Evolutionary conservation across 2,113 vertebrate genomes (phyloP), one percentile per base, ranked within the genome.

Genomic region (Excalfactoria chinensis): DNA sequence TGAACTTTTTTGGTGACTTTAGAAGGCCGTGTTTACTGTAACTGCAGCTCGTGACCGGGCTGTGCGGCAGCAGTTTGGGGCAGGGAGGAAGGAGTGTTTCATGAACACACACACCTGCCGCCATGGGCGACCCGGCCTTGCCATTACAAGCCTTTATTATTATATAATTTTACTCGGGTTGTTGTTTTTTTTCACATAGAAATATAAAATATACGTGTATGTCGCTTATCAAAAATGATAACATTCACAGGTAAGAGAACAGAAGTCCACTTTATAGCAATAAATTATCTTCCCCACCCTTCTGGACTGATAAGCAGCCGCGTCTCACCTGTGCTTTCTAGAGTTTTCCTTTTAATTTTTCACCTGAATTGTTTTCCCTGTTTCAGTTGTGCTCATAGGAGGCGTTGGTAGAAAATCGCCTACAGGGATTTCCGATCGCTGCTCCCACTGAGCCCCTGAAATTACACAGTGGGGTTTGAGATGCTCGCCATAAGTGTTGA

Each of bases 231-330:
- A 81, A 96, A 89, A 75, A 84, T 86, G 97, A 98, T 98, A 98
- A 98, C 97, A 86, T 97, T 97, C 93, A 94, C 92, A 95, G 73
- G 78, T 84, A 97, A 97, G 95, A 97, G 97, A 98, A 97, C 93
- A 70, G 32, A 91, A 97, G 97, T 97, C 96, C 96, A 96, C 97
- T 97, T 96, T 96, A 97, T 96, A 94, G 92, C 97, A 97, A 97
- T 97, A 96, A 97, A 98, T 97, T 97, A 93, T 96, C 88, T 93
- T 94, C 96, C 96, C 97, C 97, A 19, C 97, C 98, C 97, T 98
- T 97, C 94, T 97, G 73, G 79, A 14, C 86, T 32, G 95, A 97
- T 96, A 96, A 93, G 90, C 63, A 69, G 88, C 80, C 85, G 77
- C 0, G 30, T 88, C 81, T 94, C 86, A 86, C 83, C 32, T 66